phyloP scores from a whole-genome alignment of 2,113 vertebrate genomes.

The Probosciger aterrimus region DNA sequence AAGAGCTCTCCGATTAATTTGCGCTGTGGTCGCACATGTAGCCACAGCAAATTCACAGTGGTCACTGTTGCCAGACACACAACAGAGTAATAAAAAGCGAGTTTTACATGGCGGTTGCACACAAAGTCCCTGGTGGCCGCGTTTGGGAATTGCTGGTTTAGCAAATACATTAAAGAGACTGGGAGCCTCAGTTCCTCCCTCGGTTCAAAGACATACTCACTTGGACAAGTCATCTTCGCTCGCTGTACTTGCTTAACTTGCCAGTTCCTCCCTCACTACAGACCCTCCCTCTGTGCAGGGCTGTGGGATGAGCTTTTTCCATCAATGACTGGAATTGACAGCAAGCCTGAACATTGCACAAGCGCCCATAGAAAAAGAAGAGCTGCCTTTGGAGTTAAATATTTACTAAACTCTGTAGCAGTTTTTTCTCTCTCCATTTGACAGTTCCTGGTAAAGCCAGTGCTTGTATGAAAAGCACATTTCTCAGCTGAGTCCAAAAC shows the following conservation, averaged over 20 bases:
- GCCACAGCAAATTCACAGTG: constrained; percentile 49
- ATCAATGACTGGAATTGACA: not conserved
- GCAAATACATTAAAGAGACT: not conserved
- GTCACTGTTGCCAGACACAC: constrained; percentile 7
- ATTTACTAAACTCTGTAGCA: not conserved
- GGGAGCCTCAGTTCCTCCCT: not conserved
- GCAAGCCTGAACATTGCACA: not conserved
- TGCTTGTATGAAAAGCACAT: not conserved
- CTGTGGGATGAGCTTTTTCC: not conserved
- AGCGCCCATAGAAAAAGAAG: not conserved
- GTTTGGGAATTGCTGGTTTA: constrained; percentile 5
- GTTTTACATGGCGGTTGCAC: not conserved
- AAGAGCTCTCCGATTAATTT: constrained; percentile 27
- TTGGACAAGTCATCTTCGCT: not conserved
- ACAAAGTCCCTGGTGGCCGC: not conserved
- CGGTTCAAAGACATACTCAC: not conserved
- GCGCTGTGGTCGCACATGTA: constrained; percentile 22
- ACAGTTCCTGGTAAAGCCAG: not conserved
- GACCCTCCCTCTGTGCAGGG: not conserved
- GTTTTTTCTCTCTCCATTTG: not conserved
- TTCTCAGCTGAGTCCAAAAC: not conserved
- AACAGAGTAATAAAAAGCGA: constrained; percentile 19
- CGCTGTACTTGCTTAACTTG: not conserved
- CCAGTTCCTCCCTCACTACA: not conserved
- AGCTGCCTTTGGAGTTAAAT: not conserved